Base-by-base conservation (phyloP, 2,113 vertebrate genomes). In the Rhinopomastus cyanomelas region DNA sequence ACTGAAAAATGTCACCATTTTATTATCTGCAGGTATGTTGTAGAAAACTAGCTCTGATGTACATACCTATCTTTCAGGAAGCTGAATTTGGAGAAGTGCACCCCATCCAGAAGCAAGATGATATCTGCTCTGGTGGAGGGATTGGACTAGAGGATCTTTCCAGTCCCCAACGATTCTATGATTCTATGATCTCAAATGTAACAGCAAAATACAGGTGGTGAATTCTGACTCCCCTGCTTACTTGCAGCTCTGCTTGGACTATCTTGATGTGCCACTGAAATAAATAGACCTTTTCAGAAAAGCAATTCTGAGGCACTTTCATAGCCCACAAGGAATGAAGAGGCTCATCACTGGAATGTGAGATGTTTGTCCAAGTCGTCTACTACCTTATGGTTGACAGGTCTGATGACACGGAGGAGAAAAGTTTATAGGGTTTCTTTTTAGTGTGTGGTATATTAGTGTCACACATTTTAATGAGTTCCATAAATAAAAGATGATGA, bases 401-500 rank as follows among this genome's bases (percentile, higher is more conserved):
- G 57, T 85, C 94, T 94, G 85, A 95, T 73, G 93, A 51, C 78
- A 83, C 3, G 10, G 64, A 88, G 64, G 73, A 89, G 59, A 89
- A 89, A 37, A 73, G 53, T 79, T 93, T 90, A 83, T 57, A 77
- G 75, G 72, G 42, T 91, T 95, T 87, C 77, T 91, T 95, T 95
- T 94, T 79, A 95, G 71, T 71, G 72, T 1, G 0, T 75, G 82
- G 72, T 91, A 75, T 93, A 81, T 92, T 90, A 94, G 42, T 16
- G 71, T 92, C 71, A 90, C 77, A 82, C 69, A 71, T 81, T 94
- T 95, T 95, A 96, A 94, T 94, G 95, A 96, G 94, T 95, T 95
- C 94, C 96, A 96, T 95, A 96, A 97, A 96, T 96, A 96, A 96
- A 96, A 96, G 85, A 94, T 88, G 94, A 95, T 86, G 77, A 95